Base-by-base conservation (phyloP, 35 echinoderm and acorn worm genomes). In the Ptychodera flava region DNA sequence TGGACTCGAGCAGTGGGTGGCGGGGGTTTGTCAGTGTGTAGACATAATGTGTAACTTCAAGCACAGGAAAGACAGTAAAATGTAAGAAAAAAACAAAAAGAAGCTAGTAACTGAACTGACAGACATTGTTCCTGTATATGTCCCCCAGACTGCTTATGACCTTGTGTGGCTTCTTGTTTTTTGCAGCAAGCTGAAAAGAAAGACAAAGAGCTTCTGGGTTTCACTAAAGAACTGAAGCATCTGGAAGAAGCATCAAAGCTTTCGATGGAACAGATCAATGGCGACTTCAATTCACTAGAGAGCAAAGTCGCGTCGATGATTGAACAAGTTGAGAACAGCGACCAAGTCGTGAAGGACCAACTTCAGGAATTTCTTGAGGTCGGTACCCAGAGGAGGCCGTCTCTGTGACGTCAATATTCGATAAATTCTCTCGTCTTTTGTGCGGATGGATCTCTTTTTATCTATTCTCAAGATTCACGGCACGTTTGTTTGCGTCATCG, bases 231-330 rank as follows among this genome's bases (percentile, higher is more conserved):
- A 86, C 29, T 97, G 36, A 87, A 64, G 15, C 92, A 97, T 35
- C 38, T 97, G 32, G 91, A 97, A 64, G 95, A 97, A 52, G 91
- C 91, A 29, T 93, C 92, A 0, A 89, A 89, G 79, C 93, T 93
- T 78, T 89, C 95, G 0, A 34, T 97, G 33, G 95, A 97, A 33
- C 95, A 93, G 78, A 78, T 97, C 1, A 78, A 37, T 2, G 82
- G 35, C 22, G 90, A 97, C 33, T 78, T 97, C 27, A 78, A 86
- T 36, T 34, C 53, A 28, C 81, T 97, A 0, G 82, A 97, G 36
- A 87, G 89, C 33, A 93, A 91, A 86, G 95, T 97, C 31, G 78
- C 78, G 12, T 34, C 79, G 0, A 82, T 93, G 1, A 85, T 83
- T 0, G 29, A 34, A 77, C 92, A 93, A 77, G 31, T 90, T 30